phyloP scores from a whole-genome alignment of 2,797 vertebrate species.

The Heterohyrax brucei region DNA sequence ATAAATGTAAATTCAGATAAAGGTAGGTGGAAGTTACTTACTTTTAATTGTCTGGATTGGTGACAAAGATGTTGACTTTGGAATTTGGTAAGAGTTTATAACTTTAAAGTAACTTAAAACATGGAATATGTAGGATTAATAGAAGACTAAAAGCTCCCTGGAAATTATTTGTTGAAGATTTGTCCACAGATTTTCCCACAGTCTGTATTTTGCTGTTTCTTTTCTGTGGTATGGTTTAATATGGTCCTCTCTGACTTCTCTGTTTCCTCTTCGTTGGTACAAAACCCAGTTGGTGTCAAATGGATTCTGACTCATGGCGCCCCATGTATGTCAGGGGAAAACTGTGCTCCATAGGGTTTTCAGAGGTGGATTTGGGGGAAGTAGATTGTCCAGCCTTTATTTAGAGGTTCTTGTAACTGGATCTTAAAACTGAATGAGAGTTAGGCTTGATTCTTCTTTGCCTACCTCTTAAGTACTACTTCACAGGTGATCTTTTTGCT shows the following conservation, averaged over 20 bases:
- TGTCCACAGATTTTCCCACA: not conserved
- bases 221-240: not conserved
- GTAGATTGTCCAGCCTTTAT: not conserved
- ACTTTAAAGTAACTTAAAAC: not conserved
- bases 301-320: not conserved
- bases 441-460: not conserved
- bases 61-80: not conserved
- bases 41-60: not conserved
- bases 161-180: not conserved
- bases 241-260: not conserved
- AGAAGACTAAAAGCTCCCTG: not conserved
- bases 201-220: not conserved
- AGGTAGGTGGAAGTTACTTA: not conserved
- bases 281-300: not conserved
- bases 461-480: not conserved
- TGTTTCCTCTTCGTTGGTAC: not conserved
- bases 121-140: not conserved
- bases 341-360: not conserved
- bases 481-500: not conserved
- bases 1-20: not conserved
- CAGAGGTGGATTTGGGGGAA: not conserved
- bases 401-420: not conserved
- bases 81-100: not conserved
- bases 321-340: not conserved
- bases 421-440: not conserved